phyloP scores from a whole-genome alignment of 2,888 invertebrate species.

The Lithophane socia region DNA sequence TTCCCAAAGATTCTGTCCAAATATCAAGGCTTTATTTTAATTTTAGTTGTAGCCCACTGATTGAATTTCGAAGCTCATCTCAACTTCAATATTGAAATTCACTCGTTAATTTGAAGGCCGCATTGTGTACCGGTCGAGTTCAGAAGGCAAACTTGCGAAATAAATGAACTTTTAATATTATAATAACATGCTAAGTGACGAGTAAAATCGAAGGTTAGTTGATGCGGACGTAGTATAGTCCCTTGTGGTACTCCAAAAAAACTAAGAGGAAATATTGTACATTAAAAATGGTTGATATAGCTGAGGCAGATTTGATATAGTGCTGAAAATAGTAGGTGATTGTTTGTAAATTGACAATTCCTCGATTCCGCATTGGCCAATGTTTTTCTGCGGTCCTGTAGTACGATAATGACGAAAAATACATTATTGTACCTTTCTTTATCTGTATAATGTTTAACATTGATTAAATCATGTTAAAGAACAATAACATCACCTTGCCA shows the following conservation, averaged over 20 bases:
- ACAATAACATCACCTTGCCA: constrained; percentile 43
- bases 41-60: constrained; percentile 15
- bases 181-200: constrained; percentile 42
- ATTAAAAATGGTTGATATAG: background rate
- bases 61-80: constrained; percentile 47
- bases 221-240: constrained; percentile 30
- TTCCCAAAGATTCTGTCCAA: constrained; percentile 35
- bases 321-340: background rate
- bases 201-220: constrained; percentile 34
- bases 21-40: constrained; percentile 53
- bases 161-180: constrained; percentile 57
- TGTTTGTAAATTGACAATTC: background rate
- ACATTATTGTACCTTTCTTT: background rate
- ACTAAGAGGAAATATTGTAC: background rate
- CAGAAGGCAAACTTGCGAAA: constrained; percentile 58
- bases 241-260: constrained; percentile 24
- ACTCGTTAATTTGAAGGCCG: constrained; percentile 54
- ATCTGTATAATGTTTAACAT: background rate
- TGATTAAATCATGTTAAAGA: constrained; percentile 30
- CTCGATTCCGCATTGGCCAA: background rate
- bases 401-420: background rate
- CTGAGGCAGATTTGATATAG: background rate
- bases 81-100: constrained; percentile 27
- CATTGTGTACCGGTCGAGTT: constrained; percentile 45
- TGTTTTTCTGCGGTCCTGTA: background rate